phyloP scores from a whole-genome alignment of 2,797 vertebrate genomes.

The Argentina silus region DNA sequence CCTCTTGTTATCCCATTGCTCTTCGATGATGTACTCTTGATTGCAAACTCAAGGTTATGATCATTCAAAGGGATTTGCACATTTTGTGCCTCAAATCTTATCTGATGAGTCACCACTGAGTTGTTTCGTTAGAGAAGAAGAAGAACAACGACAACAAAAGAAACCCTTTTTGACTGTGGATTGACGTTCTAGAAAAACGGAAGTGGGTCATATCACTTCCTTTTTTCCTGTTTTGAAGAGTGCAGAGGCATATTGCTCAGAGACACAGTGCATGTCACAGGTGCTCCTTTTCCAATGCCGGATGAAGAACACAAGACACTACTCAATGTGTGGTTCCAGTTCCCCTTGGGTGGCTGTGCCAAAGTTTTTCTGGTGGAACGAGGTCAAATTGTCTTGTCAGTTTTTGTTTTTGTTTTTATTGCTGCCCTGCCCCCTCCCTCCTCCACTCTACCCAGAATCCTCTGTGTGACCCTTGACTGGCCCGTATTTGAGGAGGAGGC shows the following conservation, averaged over 20 bases:
- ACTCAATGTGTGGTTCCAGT: not conserved
- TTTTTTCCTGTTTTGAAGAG: conserved; percentile 24
- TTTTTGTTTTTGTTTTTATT: conserved; percentile 10
- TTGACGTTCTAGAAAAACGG: conserved; percentile 4
- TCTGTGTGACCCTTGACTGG: conserved; percentile 16
- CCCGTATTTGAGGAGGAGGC: conserved; percentile 23
- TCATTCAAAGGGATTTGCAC: not conserved
- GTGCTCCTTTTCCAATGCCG: conserved; percentile 32
- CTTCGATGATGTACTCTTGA: conserved; percentile 6
- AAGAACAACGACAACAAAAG: conserved; percentile 10
- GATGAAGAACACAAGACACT: conserved; percentile 45
- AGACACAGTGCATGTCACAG: conserved; percentile 44
- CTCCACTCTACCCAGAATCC: conserved; percentile 21
- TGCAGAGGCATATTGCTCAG: conserved; percentile 11
- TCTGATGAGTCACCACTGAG: not conserved
- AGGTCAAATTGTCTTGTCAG: conserved; percentile 2
- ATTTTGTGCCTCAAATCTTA: conserved; percentile 37
- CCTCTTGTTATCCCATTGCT: not conserved
- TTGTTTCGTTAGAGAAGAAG: conserved; percentile 16
- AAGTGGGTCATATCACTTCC: not conserved
- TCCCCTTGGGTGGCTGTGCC: conserved; percentile 33
- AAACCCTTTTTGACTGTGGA: conserved; percentile 20
- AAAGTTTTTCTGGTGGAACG: conserved; percentile 40
- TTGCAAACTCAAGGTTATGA: conserved; percentile 18
- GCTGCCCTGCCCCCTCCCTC: conserved; percentile 16